Conservation (phyloP, 2,888 invertebrate species). For the Eupithecia subfuscata region DNA sequence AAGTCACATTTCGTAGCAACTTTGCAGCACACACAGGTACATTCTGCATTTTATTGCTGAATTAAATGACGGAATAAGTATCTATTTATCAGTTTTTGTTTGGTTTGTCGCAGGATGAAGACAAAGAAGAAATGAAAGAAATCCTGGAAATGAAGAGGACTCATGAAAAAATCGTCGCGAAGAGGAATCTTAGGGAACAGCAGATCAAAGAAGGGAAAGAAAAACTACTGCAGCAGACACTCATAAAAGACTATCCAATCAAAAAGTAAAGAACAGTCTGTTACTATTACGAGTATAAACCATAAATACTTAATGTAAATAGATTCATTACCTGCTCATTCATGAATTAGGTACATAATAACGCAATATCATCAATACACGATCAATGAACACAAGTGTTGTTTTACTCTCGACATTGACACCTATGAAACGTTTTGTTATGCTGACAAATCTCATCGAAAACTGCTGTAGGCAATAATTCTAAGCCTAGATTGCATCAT, state of each 20-base stretch:
- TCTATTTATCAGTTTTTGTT: neutral
- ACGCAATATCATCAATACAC: conserved; percentile 6
- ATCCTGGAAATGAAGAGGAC: conserved; percentile 95
- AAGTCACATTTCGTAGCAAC: neutral
- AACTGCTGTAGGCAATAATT: conserved; percentile 22
- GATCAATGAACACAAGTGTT: conserved; percentile 23
- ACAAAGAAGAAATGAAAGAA: conserved; percentile 97
- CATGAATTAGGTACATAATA: neutral
- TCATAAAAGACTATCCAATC: conserved; percentile 65
- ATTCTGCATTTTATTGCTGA: too few species aligned
- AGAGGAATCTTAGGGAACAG: conserved; percentile 80
- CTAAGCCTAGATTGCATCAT: conserved; percentile 32
- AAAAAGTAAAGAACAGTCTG: conserved; percentile 39
- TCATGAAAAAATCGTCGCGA: conserved; percentile 91
- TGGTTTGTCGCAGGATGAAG: conserved; percentile 88
- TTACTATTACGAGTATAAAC: neutral
- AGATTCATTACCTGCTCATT: neutral
- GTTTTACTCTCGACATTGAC: conserved; percentile 28
- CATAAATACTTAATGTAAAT: conserved; percentile 1
- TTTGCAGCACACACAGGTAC: too few species aligned
- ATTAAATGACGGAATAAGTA: neutral
- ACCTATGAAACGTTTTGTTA: conserved; percentile 12
- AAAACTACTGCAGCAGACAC: conserved; percentile 50
- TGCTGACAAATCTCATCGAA: conserved; percentile 20
- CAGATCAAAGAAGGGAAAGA: conserved; percentile 61